Percentiles rank a stretch among this genome's conserved stretches.
Conservation (phyloP, 2,888 invertebrate species). For the Drosophila neonasuta region DNA sequence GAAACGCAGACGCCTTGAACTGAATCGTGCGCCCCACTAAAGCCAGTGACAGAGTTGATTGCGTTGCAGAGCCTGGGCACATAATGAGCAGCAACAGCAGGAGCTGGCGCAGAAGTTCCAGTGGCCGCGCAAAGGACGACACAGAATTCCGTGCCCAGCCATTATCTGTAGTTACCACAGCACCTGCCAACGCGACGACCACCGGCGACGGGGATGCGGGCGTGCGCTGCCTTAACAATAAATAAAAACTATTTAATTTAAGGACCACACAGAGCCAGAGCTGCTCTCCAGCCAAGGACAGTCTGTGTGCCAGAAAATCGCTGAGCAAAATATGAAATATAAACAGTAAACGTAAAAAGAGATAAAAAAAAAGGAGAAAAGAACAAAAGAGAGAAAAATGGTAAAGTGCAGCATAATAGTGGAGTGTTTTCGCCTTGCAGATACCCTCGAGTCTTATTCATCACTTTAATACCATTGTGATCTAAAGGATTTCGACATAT, state of each 20-base stretch:
- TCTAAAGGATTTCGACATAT: not conserved
- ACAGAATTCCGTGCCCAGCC: slow-evolving; percentile 43
- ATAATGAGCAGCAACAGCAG: slow-evolving; percentile 40
- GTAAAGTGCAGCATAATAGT: not conserved
- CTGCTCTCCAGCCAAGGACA: slow-evolving; percentile 38
- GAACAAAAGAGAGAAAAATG: not conserved
- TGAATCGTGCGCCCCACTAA: slow-evolving; percentile 25
- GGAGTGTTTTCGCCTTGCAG: not conserved
- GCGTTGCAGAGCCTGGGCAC: slow-evolving; percentile 25
- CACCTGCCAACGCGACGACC: slow-evolving; percentile 10
- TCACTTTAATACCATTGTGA: not conserved
- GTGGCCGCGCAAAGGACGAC: slow-evolving; percentile 18
- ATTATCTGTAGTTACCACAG: slow-evolving; percentile 64
- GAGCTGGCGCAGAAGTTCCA: not conserved
- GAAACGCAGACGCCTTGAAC: slow-evolving; percentile 45
- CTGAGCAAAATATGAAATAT: slow-evolving; percentile 56
- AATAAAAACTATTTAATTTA: slow-evolving; percentile 81
- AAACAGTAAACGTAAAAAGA: slow-evolving; percentile 27
- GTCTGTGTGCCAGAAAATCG: slow-evolving; percentile 28
- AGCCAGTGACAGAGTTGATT: slow-evolving; percentile 43
- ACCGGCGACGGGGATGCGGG: slow-evolving; percentile 25
- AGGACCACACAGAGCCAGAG: slow-evolving; percentile 50
- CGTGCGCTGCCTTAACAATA: slow-evolving; percentile 64
- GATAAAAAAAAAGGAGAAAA: slow-evolving; percentile 15
- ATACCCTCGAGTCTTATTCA: not conserved